Percentiles rank a stretch among this genome's conserved stretches.
These are phyloP conservation scores for Sapajus apella DNA, from an alignment of 2,113 vertebrate genomes.

Conservation along the genomic window DNA sequence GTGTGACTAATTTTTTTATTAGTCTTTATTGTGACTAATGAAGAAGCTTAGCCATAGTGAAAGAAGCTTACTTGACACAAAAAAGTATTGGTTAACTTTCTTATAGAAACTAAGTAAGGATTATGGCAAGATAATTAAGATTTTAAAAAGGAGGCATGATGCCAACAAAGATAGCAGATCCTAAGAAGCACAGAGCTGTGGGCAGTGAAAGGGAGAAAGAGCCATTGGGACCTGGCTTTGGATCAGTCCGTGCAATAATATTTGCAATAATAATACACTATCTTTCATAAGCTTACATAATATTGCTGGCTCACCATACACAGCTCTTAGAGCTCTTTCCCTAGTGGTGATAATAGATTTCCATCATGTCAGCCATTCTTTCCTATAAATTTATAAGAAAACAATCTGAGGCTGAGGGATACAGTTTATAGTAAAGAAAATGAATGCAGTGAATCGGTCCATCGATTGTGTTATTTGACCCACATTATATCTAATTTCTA, in stretches of 20 bases:
- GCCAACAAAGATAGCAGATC: not conserved
- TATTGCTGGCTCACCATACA: not conserved
- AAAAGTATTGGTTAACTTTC: not conserved
- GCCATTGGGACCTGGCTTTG: not conserved
- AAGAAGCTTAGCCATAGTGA: not conserved
- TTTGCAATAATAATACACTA: not conserved
- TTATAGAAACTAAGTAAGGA: not conserved
- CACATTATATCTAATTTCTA: not conserved
- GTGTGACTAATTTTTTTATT: not conserved
- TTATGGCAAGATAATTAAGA: conserved; percentile 36
- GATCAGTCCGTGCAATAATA: not conserved
- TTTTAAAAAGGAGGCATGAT: not conserved
- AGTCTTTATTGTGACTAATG: not conserved
- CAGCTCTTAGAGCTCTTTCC: not conserved
- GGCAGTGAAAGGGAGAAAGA: not conserved
- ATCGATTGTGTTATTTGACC: conserved; percentile 28
- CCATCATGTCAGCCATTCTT: not conserved
- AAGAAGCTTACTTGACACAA: not conserved
- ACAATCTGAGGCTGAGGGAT: not conserved
- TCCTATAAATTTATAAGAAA: conserved; percentile 11
- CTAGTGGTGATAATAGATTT: not conserved
- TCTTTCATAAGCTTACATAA: conserved; percentile 5
- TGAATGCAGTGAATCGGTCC: not conserved
- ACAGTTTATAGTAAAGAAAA: conserved; percentile 32
- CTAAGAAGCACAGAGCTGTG: not conserved